Evolutionary conservation across 2,113 vertebrate species (phyloP), one percentile per base, ranked within the genome.

Genomic region (Eupsittula cactorum): DNA sequence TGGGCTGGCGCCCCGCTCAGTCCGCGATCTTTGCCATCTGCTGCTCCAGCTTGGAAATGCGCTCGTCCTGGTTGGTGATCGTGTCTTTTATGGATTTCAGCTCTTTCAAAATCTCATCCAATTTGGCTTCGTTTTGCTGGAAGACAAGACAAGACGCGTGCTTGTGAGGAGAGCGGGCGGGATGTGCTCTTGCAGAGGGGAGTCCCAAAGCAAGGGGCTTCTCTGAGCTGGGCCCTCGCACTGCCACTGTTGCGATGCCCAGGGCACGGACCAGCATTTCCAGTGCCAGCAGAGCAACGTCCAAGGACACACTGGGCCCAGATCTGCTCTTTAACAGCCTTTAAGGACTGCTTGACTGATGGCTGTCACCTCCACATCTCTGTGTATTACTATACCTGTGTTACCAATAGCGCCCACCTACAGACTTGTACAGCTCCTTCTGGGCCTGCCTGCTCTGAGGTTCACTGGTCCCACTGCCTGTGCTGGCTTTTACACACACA

Each of bases 81-180:
- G 98, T 98, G 97, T 99, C 99, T 98, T 99, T 99, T 96, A 99
- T 99, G 75, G 98, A 99, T 96, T 98, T 99, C 95, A 99, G 98
- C 98, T 99, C 99, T 97, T 99, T 99, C 97, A 99, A 97, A 94
- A 99, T 98, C 97, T 99, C 99, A 28, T 99, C 99, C 98, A 99
- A 95, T 98, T 99, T 99, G 97, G 98, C 98, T 97, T 99, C 99
- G 14, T 98, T 98, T 98, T 99, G 99, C 99, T 99, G 97, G 39
- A 88, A 90, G 92, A 60, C 6, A 76, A 60, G 75, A 4, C 0
- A 13, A 57, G 20, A 57, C 0, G 21, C 1, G 17, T 0, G 1
- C 3, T 3, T 1, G 62, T 42, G 14, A 65, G 28, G 60, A 46
- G 69, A 28, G 92, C 10, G 1, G 41, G n/a, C 1, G 2, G 60